Evolutionary conservation across 2,888 invertebrate genomes (phyloP).

Genomic region (Ditula angustiorana): DNA sequence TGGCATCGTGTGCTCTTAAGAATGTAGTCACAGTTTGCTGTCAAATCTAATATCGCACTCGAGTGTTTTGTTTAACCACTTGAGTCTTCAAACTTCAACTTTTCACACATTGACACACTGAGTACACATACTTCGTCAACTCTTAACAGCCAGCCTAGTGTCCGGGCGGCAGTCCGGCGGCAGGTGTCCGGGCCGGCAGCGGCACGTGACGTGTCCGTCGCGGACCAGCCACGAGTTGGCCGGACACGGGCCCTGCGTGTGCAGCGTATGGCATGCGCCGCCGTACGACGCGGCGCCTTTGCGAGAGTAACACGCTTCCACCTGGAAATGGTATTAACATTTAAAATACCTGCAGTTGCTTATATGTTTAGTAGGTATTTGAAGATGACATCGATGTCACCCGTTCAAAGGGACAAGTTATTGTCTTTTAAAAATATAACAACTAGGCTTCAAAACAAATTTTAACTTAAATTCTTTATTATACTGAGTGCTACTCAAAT

Average conservation of each 20-base stretch:
- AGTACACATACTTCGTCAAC: conserved; percentile 19
- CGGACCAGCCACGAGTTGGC: conserved; percentile 86
- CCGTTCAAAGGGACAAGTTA: no score
- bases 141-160: conserved; percentile 42
- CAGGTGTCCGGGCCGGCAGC: conserved; percentile 86
- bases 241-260: conserved; percentile 91
- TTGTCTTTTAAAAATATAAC: no score
- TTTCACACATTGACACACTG: background rate
- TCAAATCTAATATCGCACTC: background rate
- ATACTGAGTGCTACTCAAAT: no score
- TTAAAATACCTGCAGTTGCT: no score
- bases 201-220: conserved; percentile 83
- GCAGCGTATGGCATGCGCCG: conserved; percentile 90
- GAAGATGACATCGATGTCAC: no score
- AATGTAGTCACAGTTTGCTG: no score
- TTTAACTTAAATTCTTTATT: no score
- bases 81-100: no score
- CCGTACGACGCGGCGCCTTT: conserved; percentile 88
- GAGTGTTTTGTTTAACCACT: no score
- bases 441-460: no score
- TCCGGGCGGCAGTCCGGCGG: conserved; percentile 53
- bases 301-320: conserved; percentile 83
- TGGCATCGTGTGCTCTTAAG: no score
- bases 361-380: no score
- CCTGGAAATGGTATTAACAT: conserved; percentile 53